Conservation (phyloP, 2,888 invertebrate genomes). For the Rotaria macrura region DNA sequence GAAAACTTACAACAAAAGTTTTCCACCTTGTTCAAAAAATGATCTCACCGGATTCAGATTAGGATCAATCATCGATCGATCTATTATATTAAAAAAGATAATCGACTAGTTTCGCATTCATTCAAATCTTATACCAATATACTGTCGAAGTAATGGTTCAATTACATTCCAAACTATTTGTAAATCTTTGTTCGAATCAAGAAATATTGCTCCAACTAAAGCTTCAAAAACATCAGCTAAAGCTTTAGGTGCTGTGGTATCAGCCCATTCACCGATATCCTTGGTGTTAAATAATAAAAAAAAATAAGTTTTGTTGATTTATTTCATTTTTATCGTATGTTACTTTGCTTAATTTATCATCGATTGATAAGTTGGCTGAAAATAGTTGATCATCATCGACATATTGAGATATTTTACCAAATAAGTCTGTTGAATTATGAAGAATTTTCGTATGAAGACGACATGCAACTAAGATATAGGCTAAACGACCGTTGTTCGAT, state of each 20-base stretch:
- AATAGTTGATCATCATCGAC: background rate
- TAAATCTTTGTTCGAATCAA: conserved; percentile 25
- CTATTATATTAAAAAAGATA: background rate
- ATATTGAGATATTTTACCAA: background rate
- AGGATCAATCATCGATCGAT: background rate
- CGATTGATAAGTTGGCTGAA: background rate
- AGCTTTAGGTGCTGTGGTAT: conserved; percentile 27
- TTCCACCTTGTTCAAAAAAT: background rate
- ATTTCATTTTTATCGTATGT: background rate
- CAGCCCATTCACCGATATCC: background rate
- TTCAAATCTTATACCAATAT: background rate
- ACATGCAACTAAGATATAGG: conserved; percentile 33
- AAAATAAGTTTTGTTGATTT: background rate
- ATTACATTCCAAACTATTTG: conserved; percentile 28
- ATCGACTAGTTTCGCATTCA: background rate
- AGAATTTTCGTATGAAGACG: conserved; percentile 26
- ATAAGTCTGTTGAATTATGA: conserved; percentile 17
- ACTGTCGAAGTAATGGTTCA: conserved; percentile 21
- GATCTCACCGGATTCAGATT: background rate
- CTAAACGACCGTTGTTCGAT: conserved; percentile 35
- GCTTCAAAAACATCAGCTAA: conserved; percentile 34
- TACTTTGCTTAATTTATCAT: background rate
- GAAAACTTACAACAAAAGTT: background rate
- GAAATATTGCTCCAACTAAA: conserved; percentile 30
- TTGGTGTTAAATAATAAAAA: background rate